A percentile compares a stretch with the other conserved stretches of the same genome.
Evolutionary conservation across 2,113 vertebrate genomes (phyloP).

Genomic region (Tragulus kanchil): DNA sequence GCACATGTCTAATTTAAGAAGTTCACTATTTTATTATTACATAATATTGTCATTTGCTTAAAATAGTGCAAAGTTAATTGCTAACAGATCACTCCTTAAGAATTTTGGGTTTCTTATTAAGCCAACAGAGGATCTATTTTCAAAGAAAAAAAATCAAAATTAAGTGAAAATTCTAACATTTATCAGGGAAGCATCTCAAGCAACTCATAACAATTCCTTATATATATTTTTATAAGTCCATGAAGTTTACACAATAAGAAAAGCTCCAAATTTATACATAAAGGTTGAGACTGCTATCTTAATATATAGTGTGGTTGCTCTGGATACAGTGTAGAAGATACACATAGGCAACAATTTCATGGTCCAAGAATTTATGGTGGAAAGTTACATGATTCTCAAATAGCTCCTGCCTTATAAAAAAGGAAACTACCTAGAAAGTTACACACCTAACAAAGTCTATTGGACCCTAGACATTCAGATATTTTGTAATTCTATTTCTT

Average conservation of each 20-base stretch:
- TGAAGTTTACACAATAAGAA: neutral
- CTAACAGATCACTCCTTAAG: constrained; percentile 6
- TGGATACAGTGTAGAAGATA: too few relatives aligned
- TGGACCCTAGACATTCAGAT: neutral
- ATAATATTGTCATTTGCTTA: constrained; percentile 51
- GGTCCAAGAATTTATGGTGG: neutral
- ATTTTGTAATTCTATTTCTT: neutral
- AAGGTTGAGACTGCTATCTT: neutral
- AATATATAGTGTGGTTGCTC: neutral
- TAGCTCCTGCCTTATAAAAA: neutral
- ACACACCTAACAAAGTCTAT: neutral
- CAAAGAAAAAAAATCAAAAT: neutral
- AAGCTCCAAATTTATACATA: neutral
- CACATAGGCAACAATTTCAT: rapidly evolving
- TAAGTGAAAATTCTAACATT: neutral
- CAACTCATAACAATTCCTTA: neutral
- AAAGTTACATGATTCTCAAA: neutral
- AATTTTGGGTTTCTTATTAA: neutral
- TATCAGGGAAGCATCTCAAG: neutral
- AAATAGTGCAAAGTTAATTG: neutral
- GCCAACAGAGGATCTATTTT: neutral
- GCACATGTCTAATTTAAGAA: constrained; percentile 63
- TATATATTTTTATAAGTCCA: neutral
- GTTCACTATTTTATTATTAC: constrained; percentile 36
- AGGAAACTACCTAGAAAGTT: neutral